Conservation (phyloP, 2,888 invertebrate species). For the Mythimna lalbum region DNA sequence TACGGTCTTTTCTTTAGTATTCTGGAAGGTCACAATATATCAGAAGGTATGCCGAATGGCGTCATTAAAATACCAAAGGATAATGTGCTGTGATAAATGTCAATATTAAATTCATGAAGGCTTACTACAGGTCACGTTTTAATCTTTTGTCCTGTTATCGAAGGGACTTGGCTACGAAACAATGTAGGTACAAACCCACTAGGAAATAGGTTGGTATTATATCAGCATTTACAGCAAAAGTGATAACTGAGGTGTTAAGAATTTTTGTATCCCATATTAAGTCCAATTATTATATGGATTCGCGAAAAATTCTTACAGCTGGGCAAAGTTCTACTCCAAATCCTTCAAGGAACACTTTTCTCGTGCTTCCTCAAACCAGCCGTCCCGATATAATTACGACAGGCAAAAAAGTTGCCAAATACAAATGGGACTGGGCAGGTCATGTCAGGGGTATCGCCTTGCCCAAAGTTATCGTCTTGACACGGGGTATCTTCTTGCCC, state of each 20-base stretch:
- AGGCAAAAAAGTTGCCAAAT: no score
- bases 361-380: no score
- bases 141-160: conserved; percentile 53
- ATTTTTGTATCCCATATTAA: background rate
- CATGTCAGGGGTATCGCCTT: no score
- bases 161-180: conserved; percentile 22
- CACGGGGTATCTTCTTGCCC: no score
- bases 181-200: background rate
- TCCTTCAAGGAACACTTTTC: no score
- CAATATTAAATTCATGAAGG: conserved; percentile 56
- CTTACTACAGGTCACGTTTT: conserved; percentile 55
- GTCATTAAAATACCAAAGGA: conserved; percentile 58
- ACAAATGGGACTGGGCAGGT: no score
- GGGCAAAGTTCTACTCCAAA: no score
- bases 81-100: conserved; percentile 44
- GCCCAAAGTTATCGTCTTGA: no score
- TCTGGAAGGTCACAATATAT: conserved; percentile 51
- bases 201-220: background rate
- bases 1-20: conserved; percentile 32
- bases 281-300: background rate
- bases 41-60: conserved; percentile 32
- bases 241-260: background rate
- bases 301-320: no score
- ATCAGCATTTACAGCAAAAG: background rate
- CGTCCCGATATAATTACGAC: no score